Percentiles rank a stretch among this genome's conserved stretches.
These are phyloP conservation scores for Panurus biarmicus DNA, from an alignment of 2,113 vertebrate genomes.

Conservation along the genomic window DNA sequence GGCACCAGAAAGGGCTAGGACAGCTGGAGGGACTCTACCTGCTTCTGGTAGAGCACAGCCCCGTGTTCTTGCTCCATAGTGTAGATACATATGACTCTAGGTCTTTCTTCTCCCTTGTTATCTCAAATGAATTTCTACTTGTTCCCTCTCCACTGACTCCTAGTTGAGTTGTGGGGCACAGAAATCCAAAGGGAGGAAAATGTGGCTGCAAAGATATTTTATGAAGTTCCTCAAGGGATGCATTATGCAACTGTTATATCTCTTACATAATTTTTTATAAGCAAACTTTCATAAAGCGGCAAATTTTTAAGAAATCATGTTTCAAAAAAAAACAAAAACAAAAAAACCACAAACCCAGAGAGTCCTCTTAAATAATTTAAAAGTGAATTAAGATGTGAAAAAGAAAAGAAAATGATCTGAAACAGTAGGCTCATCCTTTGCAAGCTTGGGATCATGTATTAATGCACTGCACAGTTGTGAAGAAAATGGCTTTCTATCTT, in stretches of 20 bases:
- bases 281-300: neutral
- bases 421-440: neutral
- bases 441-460: neutral
- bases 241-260: neutral
- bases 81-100: neutral
- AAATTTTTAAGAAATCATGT: neutral
- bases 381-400: neutral
- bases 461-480: neutral
- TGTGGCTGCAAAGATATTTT: neutral
- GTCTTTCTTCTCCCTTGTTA: neutral
- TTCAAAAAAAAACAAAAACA: neutral
- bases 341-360: neutral
- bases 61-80: neutral
- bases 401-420: neutral
- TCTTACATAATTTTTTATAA: neutral
- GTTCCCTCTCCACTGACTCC: neutral
- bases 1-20: neutral
- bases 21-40: neutral
- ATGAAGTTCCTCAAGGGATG: neutral
- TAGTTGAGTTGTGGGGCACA: neutral
- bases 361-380: neutral
- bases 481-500: constrained; percentile 50
- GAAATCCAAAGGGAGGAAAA: neutral
- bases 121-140: neutral
- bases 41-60: neutral